Conservation (phyloP, 2,888 invertebrate genomes). For the Trachelus troglodyta region DNA sequence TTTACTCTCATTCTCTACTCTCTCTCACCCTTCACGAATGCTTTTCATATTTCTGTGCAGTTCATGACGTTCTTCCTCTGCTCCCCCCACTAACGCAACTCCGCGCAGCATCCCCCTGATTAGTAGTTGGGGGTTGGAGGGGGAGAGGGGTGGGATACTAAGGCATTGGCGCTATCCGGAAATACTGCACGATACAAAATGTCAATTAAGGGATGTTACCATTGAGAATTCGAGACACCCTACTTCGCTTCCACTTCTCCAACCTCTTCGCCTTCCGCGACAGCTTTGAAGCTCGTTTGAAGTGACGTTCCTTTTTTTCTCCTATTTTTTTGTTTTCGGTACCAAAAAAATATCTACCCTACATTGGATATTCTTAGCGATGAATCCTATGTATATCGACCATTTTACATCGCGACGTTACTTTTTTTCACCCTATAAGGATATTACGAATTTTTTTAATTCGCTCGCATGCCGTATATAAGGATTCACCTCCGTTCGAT, state of each 20-base stretch:
- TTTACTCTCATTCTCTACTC: slow-evolving; percentile 12
- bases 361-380: not conserved
- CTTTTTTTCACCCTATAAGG: not conserved
- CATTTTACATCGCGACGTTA: not conserved
- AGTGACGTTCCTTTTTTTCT: not conserved
- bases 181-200: slow-evolving; percentile 42
- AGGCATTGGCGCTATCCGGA: slow-evolving; percentile 31
- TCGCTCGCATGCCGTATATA: not conserved
- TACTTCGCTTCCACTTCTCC: not conserved
- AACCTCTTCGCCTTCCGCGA: not conserved
- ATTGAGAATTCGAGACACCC: slow-evolving; percentile 12
- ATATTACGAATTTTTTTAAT: not conserved
- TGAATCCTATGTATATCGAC: not conserved
- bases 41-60: not conserved
- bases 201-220: slow-evolving; percentile 52
- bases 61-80: not conserved
- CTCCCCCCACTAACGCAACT: not conserved
- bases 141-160: not conserved
- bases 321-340: not conserved
- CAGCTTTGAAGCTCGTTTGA: not conserved
- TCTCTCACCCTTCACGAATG: slow-evolving; percentile 5
- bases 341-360: not conserved
- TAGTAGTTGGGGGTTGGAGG: not conserved
- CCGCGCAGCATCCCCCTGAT: not conserved
- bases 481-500: not conserved